Base-by-base conservation (phyloP, 2,888 invertebrate species). In the Neoascia interrupta region DNA sequence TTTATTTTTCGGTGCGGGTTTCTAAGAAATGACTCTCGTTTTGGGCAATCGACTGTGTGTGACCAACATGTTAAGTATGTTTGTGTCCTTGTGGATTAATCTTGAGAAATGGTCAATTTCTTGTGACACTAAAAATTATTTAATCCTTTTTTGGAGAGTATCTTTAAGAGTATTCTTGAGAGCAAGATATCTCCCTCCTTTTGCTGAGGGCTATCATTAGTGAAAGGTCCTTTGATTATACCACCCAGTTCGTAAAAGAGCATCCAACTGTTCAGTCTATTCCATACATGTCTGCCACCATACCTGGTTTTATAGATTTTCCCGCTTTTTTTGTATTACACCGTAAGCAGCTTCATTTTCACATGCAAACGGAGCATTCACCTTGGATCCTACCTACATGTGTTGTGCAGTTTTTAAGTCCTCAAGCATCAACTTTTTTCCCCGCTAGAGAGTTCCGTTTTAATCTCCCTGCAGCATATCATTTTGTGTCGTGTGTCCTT, bases 401-500 rank as follows among this genome's bases (percentile, higher is more conserved):
- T 31, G 10, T n/a, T 23, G n/a, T 45, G 8, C n/a, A 16, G 16
- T n/a, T n/a, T n/a, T n/a, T n/a, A 56, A 76, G 56, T 49, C 73
- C 60, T 73, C 66, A 41, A 66, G 60, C 60, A 43, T 51, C 72
- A 66, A 61, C 60, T 66, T 70, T 66, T 60, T 63, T 53, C 53
- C 18, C 16, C 26, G 26, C 31, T 31, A 6, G 39, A 28, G 37
- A 28, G 53, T 31, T 58, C 39, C 28, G 58, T 68, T 53, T 47
- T 68, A 68, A 61, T 79, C 66, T 56, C 36, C 66, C 66, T 73
- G 56, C 56, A 79, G 66, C 79, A 79, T 61, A 73, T 68, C 79
- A 72, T 79, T 73, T 79, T 66, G 39, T 63, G 75, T 70, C 58
- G 60, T 76, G n/a, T n/a, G 76, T 72, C 72, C 76, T 76, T 72